Conservation (phyloP, 2,113 vertebrate genomes). For the Sapajus apella region DNA sequence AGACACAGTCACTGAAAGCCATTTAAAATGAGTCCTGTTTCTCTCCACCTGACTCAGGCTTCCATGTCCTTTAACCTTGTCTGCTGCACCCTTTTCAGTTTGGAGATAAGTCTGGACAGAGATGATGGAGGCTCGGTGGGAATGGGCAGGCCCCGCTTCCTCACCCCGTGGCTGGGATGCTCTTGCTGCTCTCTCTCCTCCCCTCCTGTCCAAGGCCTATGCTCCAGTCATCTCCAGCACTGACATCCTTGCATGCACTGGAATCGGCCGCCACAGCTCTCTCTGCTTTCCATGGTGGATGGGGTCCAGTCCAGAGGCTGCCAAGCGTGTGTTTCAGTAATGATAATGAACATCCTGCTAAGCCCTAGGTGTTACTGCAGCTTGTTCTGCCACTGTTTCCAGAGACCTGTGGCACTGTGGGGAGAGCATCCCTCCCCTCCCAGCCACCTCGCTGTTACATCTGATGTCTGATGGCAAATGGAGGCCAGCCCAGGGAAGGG, state of each 20-base stretch:
- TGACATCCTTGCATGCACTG: accelerated
- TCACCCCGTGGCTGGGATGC: accelerated
- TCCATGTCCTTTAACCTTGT: not conserved
- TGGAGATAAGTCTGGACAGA: not conserved
- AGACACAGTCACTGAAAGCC: not conserved
- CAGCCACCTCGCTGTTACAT: not conserved
- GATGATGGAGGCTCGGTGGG: not conserved
- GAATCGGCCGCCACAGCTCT: not conserved
- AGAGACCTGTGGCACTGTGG: accelerated
- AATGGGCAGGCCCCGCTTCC: no score
- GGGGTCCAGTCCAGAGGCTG: not conserved
- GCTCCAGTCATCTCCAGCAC: no score
- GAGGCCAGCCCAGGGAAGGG: not conserved
- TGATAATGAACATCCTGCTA: not conserved
- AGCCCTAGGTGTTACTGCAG: not conserved
- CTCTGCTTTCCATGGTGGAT: not conserved
- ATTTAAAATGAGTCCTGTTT: not conserved
- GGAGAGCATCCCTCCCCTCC: not conserved
- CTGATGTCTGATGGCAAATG: not conserved
- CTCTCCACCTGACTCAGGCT: not conserved
- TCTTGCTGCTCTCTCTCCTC: not conserved
- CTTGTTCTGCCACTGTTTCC: accelerated
- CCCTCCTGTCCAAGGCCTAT: accelerated
- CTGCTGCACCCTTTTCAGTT: not conserved
- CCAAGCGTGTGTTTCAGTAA: accelerated